Percentiles rank a stretch among this genome's conserved stretches.
These are phyloP conservation scores for Macaria liturata DNA, from an alignment of 2,888 invertebrate genomes.

Conservation along the genomic window DNA sequence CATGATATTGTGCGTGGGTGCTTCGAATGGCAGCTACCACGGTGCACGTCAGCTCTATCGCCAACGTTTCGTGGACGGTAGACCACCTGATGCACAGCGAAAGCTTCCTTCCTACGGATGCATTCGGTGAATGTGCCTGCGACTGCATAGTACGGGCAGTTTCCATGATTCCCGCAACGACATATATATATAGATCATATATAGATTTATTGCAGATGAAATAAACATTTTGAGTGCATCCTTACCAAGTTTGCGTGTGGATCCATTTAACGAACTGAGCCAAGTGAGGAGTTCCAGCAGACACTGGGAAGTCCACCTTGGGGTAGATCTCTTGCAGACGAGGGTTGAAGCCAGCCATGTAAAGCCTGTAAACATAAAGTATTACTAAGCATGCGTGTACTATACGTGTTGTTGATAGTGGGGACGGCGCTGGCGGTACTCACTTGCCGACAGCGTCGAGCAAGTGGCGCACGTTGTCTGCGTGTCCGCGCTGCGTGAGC, in stretches of 20 bases:
- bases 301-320: constrained; percentile 89
- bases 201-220: too few species aligned
- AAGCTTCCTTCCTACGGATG: too few species aligned
- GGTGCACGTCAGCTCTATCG: too few species aligned
- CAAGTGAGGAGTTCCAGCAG: constrained; percentile 91
- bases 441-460: constrained; percentile 86
- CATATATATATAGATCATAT: too few species aligned
- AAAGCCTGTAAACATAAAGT: constrained; percentile 80
- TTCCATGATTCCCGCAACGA: too few species aligned
- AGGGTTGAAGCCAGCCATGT: constrained; percentile 88
- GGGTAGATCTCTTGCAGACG: constrained; percentile 89
- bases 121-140: too few species aligned
- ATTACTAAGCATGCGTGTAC: neutral
- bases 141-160: too few species aligned
- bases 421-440: constrained; percentile 36
- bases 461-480: constrained; percentile 82
- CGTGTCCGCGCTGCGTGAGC: constrained; percentile 87
- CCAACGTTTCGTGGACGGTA: too few species aligned
- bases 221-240: neutral
- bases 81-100: too few species aligned
- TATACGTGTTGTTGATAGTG: too few species aligned
- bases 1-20: too few species aligned
- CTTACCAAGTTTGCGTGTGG: constrained; percentile 86
- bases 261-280: constrained; percentile 93
- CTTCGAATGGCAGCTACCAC: too few species aligned